phyloP scores from a whole-genome alignment of 2,888 invertebrate genomes.

The Andrena minutula region DNA sequence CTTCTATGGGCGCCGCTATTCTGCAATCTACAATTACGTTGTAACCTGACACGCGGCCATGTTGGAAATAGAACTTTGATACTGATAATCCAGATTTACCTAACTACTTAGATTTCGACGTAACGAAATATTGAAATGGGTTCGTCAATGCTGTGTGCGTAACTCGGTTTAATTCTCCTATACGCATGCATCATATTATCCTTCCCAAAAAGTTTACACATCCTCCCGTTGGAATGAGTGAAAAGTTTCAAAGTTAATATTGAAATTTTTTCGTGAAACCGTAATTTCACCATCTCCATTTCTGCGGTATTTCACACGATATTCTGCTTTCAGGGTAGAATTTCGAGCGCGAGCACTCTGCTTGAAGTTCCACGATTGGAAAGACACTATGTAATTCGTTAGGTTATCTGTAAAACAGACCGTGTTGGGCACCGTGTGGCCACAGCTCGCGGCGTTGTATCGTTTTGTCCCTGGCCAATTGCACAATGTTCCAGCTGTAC shows the following conservation, averaged over 20 bases:
- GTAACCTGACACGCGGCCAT: conserved; percentile 5
- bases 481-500: conserved; percentile 11
- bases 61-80: conserved; percentile 16
- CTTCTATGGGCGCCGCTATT: conserved; percentile 21
- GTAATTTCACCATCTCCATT: not conserved
- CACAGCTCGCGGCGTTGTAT: conserved; percentile 23
- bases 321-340: not conserved
- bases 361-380: conserved; percentile 13
- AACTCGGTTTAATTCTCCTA: too few species aligned
- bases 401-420: conserved; percentile 15
- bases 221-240: not conserved
- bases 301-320: not conserved
- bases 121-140: not conserved
- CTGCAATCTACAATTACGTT: conserved; percentile 14
- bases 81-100: not conserved
- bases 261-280: not conserved
- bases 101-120: conserved; percentile 3
- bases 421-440: not conserved
- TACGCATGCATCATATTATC: not conserved
- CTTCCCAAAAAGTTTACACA: not conserved
- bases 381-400: conserved; percentile 32
- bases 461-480: conserved; percentile 40
- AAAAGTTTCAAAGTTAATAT: not conserved
- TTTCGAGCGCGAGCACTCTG: not conserved
- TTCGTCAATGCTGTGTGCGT: too few species aligned